Conservation (phyloP, 2,888 invertebrate species). For the Drosophila sordidula region DNA sequence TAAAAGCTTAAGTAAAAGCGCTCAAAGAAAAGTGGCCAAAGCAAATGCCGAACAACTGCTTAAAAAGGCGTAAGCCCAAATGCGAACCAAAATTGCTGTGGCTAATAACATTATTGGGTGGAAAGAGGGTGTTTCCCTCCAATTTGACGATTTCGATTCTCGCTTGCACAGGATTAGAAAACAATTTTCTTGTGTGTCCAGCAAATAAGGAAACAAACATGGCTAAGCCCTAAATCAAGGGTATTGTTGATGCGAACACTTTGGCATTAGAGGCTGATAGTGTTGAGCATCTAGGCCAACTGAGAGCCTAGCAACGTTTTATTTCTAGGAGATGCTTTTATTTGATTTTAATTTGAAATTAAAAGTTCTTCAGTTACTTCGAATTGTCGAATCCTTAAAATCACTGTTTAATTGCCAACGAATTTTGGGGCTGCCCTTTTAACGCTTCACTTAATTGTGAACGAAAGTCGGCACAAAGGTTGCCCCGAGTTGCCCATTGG, state of each 20-base stretch:
- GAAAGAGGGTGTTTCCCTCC: neutral
- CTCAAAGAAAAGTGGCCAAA: conserved; percentile 20
- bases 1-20: conserved; percentile 24
- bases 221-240: conserved; percentile 28
- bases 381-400: conserved; percentile 20
- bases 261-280: conserved; percentile 6
- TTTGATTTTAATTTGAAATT: conserved; percentile 56
- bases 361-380: conserved; percentile 44
- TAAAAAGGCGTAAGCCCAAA: conserved; percentile 42
- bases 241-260: conserved; percentile 21
- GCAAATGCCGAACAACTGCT: conserved; percentile 20
- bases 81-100: conserved; percentile 45
- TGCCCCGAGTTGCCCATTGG: neutral
- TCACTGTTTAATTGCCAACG: conserved; percentile 20
- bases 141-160: conserved; percentile 2
- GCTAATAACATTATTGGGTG: conserved; percentile 57
- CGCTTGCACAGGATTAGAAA: conserved; percentile 34
- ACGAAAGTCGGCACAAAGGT: neutral
- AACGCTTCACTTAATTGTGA: conserved; percentile 22
- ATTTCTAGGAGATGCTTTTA: conserved; percentile 26
- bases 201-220: conserved; percentile 6
- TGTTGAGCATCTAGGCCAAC: conserved; percentile 27
- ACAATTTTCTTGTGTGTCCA: conserved; percentile 34
- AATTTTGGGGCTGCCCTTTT: conserved; percentile 4
- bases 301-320: conserved; percentile 36